These are phyloP conservation scores for Aethina tumida DNA, from an alignment of 1,140 invertebrate species.

Conservation along the genomic window DNA sequence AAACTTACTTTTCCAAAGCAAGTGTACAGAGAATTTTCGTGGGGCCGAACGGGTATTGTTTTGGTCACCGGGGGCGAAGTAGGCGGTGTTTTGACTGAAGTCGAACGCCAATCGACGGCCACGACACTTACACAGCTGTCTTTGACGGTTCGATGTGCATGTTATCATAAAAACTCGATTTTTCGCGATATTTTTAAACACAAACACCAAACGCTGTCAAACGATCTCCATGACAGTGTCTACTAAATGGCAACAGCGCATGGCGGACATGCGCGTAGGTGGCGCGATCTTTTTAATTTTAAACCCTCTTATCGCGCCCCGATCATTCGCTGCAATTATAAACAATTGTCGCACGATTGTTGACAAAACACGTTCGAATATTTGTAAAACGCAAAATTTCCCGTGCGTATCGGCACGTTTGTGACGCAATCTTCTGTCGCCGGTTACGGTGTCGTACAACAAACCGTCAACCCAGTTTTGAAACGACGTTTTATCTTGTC, in stretches of 20 bases:
- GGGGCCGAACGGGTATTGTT: conserved; percentile 19
- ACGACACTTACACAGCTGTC: conserved; percentile 22
- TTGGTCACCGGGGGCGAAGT: conserved; percentile 10
- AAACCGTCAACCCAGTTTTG: too few relatives aligned
- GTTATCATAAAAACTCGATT: conserved; percentile 27
- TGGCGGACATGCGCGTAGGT: conserved; percentile 14
- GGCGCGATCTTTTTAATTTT: conserved; percentile 13
- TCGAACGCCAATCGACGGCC: conserved; percentile 9
- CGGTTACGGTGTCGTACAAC: neutral
- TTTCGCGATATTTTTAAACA: conserved; percentile 31
- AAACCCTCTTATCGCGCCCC: conserved; percentile 4
- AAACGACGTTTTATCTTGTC: too few relatives aligned
- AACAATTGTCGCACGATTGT: too few relatives aligned
- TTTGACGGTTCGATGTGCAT: conserved; percentile 19
- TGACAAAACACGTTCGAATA: too few relatives aligned
- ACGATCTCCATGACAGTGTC: conserved; percentile 31
- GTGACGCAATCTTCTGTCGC: neutral
- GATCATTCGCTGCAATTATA: conserved; percentile 7
- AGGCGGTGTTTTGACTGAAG: conserved; percentile 15
- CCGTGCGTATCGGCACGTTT: too few relatives aligned
- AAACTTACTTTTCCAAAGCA: conserved; percentile 12
- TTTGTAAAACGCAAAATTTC: too few relatives aligned
- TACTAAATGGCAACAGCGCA: conserved; percentile 22
- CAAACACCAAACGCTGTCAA: conserved; percentile 31
- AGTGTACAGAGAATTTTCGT: conserved; percentile 13